phyloP scores from a whole-genome alignment of 2,797 vertebrate species.

The Lateolabrax maculatus region DNA sequence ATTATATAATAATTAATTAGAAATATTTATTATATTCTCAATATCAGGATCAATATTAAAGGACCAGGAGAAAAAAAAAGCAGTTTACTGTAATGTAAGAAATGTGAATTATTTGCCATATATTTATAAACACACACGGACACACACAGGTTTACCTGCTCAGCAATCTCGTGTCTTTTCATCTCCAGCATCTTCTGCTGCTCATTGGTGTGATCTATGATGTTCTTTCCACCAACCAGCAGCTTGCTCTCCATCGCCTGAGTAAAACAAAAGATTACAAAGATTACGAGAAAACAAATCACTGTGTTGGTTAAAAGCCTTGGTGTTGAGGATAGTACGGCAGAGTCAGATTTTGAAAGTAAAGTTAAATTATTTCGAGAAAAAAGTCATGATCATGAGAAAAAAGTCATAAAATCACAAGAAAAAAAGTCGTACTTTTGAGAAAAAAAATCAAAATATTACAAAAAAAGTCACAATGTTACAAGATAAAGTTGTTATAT shows the following conservation, averaged over 20 bases:
- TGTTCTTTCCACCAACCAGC: conserved; percentile 95
- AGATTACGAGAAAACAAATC: too few relatives aligned
- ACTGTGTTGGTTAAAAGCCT: too few relatives aligned
- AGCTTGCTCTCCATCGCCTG: conserved; percentile 98
- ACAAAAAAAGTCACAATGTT: neutral
- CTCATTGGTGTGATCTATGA: conserved; percentile 96
- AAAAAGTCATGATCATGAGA: too few relatives aligned
- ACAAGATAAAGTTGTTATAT: too few relatives aligned
- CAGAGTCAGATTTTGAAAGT: too few relatives aligned
- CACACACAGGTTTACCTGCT: conserved; percentile 86
- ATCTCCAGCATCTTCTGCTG: conserved; percentile 97
- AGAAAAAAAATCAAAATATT: too few relatives aligned
- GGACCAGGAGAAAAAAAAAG: neutral
- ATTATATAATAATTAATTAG: too few relatives aligned
- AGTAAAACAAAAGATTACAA: neutral
- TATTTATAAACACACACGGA: neutral
- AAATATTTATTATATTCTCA: too few relatives aligned
- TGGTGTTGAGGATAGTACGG: too few relatives aligned
- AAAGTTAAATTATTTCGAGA: too few relatives aligned
- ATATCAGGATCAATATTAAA: neutral
- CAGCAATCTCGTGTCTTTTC: conserved; percentile 93
- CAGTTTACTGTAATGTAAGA: neutral
- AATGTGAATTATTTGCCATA: neutral
- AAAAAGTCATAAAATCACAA: neutral
- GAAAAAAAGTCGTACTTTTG: too few relatives aligned